phyloP scores from a whole-genome alignment of 2,113 vertebrate genomes.

The Prunella fulvescens region DNA sequence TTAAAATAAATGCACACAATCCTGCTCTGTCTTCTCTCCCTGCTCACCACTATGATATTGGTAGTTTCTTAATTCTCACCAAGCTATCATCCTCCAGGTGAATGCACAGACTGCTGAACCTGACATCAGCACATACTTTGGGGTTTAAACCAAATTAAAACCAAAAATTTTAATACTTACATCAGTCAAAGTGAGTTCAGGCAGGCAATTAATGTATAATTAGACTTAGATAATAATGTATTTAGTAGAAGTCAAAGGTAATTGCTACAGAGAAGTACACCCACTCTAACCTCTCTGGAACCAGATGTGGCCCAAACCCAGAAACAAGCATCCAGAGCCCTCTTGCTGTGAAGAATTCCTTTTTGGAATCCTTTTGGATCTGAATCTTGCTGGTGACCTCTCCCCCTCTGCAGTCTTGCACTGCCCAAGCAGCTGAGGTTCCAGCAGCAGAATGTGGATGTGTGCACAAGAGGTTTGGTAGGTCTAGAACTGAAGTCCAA shows the following conservation, averaged over 20 bases:
- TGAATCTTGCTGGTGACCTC: background rate
- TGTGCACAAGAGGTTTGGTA: background rate
- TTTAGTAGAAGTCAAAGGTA: background rate
- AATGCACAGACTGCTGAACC: background rate
- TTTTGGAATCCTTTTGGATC: background rate
- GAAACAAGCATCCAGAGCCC: background rate
- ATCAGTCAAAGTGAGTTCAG: conserved; percentile 9
- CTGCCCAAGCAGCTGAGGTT: background rate
- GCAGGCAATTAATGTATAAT: conserved; percentile 40
- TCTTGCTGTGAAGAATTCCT: background rate
- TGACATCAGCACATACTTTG: conserved; percentile 16
- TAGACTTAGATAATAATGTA: conserved; percentile 10
- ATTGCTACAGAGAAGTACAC: background rate
- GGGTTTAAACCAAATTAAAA: background rate
- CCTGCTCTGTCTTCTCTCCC: background rate
- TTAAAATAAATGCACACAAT: background rate
- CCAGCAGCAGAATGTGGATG: background rate
- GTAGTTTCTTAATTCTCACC: background rate
- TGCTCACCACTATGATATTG: background rate
- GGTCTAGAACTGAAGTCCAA: background rate
- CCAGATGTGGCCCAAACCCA: background rate
- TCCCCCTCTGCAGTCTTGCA: background rate
- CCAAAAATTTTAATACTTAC: conserved; percentile 31
- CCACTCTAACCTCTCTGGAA: background rate
- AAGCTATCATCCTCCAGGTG: background rate